phyloP scores from a whole-genome alignment of 2,797 vertebrate species.

The Tokudaia muenninki region DNA sequence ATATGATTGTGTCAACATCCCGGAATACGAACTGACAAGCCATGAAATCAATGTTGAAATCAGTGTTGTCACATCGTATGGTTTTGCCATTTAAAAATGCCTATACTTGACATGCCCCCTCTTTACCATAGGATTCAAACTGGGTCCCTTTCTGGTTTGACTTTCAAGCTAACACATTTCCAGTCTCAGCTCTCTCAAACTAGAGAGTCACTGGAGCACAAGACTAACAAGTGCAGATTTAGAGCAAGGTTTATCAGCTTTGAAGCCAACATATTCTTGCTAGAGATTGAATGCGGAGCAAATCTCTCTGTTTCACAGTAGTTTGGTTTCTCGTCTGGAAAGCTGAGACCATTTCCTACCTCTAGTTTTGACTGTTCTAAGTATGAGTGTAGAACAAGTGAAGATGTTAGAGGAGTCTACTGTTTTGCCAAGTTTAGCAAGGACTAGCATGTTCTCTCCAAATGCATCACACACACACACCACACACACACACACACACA shows the following conservation, averaged over 20 bases:
- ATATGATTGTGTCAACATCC: neutral
- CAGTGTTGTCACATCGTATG: neutral
- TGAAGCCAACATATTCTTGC: neutral
- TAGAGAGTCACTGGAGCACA: neutral
- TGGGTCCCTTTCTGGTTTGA: neutral
- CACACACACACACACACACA: neutral
- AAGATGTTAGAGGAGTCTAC: neutral
- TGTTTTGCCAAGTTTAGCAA: neutral
- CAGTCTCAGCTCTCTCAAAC: neutral
- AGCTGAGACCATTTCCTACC: neutral
- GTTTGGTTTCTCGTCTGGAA: conserved; percentile 11
- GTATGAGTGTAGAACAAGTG: conserved; percentile 25
- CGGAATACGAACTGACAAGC: neutral
- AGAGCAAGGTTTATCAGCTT: neutral
- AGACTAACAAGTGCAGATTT: neutral
- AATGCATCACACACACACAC: neutral
- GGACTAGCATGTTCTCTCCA: neutral
- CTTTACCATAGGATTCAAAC: conserved; percentile 20
- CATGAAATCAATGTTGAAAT: neutral
- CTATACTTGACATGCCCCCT: neutral
- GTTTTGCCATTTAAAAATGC: conserved; percentile 10
- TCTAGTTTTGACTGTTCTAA: neutral
- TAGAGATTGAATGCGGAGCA: neutral
- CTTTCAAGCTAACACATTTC: conserved; percentile 33
- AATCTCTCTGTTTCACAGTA: neutral